Conservation (phyloP, 1,140 invertebrate species). For the Sitophilus oryzae region DNA sequence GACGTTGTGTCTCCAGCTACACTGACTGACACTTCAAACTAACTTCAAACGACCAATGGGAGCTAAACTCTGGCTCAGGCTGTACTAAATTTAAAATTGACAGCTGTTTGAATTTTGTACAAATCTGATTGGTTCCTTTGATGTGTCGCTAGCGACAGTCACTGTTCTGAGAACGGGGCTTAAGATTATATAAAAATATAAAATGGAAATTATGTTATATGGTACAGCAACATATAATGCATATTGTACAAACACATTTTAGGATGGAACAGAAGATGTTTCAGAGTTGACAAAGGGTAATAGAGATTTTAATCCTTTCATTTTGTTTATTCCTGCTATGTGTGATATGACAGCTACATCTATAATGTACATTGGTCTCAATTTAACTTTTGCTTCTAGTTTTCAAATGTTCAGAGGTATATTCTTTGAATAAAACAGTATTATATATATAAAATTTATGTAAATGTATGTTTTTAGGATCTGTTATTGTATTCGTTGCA, state of each 20-base stretch:
- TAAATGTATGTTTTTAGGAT: slow-evolving; percentile 34
- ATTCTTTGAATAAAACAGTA: neutral
- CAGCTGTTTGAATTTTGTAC: no score
- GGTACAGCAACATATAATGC: neutral
- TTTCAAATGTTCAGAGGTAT: slow-evolving; percentile 94
- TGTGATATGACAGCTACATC: slow-evolving; percentile 81
- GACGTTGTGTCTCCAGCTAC: no score
- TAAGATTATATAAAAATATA: neutral
- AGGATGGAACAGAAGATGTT: slow-evolving; percentile 54
- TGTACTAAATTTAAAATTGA: no score
- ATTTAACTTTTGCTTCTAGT: slow-evolving; percentile 86
- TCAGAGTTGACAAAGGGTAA: slow-evolving; percentile 59
- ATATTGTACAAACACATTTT: neutral
- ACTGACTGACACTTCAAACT: no score
- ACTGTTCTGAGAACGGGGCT: no score
- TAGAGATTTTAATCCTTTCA: slow-evolving; percentile 69
- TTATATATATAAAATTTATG: neutral
- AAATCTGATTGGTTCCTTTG: no score
- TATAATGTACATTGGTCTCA: slow-evolving; percentile 86
- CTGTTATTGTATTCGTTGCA: slow-evolving; percentile 91
- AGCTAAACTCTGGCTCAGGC: no score
- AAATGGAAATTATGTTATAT: no score
- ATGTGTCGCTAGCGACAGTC: no score
- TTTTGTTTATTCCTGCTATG: slow-evolving; percentile 78
- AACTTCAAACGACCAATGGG: no score